Percentiles rank a stretch among this genome's conserved stretches.
Conservation (phyloP, 1,140 invertebrate genomes). For the Zaprionus davidi region DNA sequence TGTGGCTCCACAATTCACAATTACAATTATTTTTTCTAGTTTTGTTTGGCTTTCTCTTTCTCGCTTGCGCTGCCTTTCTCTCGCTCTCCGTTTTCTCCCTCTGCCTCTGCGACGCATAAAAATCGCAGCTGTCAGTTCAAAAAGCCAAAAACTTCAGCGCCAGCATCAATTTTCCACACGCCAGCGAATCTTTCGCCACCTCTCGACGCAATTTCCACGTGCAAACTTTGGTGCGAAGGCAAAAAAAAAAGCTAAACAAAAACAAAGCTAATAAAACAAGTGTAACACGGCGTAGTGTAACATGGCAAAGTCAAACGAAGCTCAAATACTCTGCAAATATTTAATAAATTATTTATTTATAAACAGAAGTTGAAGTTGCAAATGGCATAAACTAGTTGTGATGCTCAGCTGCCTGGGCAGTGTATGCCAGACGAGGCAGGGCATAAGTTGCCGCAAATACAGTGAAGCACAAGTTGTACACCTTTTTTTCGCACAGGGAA, state of each 20-base stretch:
- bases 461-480: conserved; percentile 68
- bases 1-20: conserved; percentile 59
- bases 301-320: conserved; percentile 45
- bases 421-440: conserved; percentile 53
- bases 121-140: conserved; percentile 81
- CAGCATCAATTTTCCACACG: conserved; percentile 77
- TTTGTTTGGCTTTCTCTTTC: conserved; percentile 10
- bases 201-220: conserved; percentile 75
- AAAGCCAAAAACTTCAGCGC: conserved; percentile 79
- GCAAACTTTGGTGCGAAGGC: conserved; percentile 61
- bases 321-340: conserved; percentile 21
- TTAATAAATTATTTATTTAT: not conserved
- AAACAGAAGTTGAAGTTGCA: not conserved
- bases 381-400: conserved; percentile 3
- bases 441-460: conserved; percentile 72
- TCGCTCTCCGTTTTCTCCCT: not conserved
- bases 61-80: not conserved
- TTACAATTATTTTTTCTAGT: conserved; percentile 78
- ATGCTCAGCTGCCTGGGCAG: conserved; percentile 5
- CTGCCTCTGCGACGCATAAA: conserved; percentile 65
- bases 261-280: conserved; percentile 66
- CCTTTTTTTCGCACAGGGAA: conserved; percentile 60
- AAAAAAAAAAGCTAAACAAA: conserved; percentile 31
- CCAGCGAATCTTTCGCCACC: conserved; percentile 58
- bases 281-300: conserved; percentile 40